phyloP scores from a whole-genome alignment of 2,888 invertebrate species.

The Octodonta nipae region DNA sequence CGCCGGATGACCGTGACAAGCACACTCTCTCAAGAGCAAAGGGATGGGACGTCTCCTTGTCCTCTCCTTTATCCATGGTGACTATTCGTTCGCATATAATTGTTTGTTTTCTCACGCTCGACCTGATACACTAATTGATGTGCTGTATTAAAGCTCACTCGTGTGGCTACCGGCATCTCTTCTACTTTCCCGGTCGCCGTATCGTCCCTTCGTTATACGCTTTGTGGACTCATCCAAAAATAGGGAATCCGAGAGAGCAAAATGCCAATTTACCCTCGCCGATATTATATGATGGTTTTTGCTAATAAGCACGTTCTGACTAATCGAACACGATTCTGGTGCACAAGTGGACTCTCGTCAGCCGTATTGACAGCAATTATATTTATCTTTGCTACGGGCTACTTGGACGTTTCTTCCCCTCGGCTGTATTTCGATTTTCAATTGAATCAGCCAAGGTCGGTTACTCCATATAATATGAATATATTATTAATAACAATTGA shows the following conservation, averaged over 20 bases:
- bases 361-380: constrained; percentile 23
- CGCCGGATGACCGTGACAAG: constrained; percentile 33
- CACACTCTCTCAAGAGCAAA: constrained; percentile 32
- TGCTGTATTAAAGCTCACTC: constrained; percentile 35
- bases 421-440: too few species aligned
- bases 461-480: too few species aligned
- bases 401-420: neutral
- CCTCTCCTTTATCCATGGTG: too few species aligned
- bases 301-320: constrained; percentile 26
- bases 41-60: constrained; percentile 19
- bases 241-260: constrained; percentile 26
- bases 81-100: constrained; percentile 32
- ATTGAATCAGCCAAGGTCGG: too few species aligned
- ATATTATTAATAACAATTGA: too few species aligned
- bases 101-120: constrained; percentile 39
- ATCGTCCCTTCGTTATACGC: constrained; percentile 28
- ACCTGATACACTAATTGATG: constrained; percentile 37
- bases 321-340: constrained; percentile 18
- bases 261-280: constrained; percentile 29
- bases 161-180: constrained; percentile 21
- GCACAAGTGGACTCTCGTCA: constrained; percentile 11
- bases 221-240: constrained; percentile 28
- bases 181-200: constrained; percentile 24
- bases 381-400: constrained; percentile 16
- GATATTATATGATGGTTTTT: constrained; percentile 32